Evolutionary conservation across 23 tunicate species (phyloP).

Genomic region (Ciona savignyi): DNA sequence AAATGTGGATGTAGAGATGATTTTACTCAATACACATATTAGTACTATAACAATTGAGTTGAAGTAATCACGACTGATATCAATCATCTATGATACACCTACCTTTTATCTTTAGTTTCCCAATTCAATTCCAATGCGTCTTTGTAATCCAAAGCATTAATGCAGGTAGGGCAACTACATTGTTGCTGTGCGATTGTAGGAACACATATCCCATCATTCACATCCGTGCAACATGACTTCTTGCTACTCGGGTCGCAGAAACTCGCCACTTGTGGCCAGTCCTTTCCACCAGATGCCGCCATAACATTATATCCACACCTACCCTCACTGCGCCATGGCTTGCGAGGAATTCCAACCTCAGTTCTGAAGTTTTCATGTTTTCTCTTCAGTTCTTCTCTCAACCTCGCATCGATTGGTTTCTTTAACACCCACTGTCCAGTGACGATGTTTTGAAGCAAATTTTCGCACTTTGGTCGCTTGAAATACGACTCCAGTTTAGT

Average conservation of each 20-base stretch:
- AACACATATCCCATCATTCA: slow-evolving; percentile 23
- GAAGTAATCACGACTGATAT: no score
- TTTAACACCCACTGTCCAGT: slow-evolving; percentile 17
- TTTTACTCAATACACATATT: no score
- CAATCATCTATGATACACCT: no score
- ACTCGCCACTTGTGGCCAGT: slow-evolving; percentile 17
- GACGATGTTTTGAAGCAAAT: slow-evolving; percentile 19
- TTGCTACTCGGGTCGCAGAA: slow-evolving; percentile 17
- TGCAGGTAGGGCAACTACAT: slow-evolving; percentile 6
- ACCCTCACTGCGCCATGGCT: slow-evolving; percentile 16
- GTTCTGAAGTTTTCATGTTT: slow-evolving; percentile 1
- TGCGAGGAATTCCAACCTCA: neutral
- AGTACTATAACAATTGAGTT: no score
- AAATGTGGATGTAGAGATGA: no score
- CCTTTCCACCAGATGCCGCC: neutral
- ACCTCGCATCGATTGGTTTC: neutral
- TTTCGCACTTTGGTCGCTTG: slow-evolving; percentile 17
- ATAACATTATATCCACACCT: slow-evolving; percentile 21
- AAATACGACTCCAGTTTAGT: no score
- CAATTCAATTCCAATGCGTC: slow-evolving; percentile 14
- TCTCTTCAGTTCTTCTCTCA: neutral
- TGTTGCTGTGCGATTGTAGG: neutral
- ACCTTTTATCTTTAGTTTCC: slow-evolving; percentile 19
- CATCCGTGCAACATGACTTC: slow-evolving; percentile 38
- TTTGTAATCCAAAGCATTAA: slow-evolving; percentile 2